Conservation (phyloP, 1,140 invertebrate species). For the Chironomus striatipennis region DNA sequence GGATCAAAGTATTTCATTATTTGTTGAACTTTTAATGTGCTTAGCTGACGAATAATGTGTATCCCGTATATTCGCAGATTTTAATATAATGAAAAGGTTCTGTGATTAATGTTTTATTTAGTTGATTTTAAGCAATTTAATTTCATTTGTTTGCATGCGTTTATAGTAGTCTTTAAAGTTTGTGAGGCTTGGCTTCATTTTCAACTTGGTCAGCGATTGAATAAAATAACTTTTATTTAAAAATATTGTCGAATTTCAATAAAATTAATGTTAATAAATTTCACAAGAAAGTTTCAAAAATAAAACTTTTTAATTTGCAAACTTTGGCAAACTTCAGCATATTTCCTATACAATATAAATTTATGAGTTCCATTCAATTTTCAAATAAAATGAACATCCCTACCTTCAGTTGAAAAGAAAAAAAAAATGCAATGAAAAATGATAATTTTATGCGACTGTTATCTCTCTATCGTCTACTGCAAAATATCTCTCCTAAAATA, state of each 20-base stretch:
- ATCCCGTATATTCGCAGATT: too few species aligned
- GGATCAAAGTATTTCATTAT: too few species aligned
- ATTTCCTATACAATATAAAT: background rate
- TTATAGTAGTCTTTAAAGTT: too few species aligned
- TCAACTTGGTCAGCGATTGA: too few species aligned
- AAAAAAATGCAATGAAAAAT: background rate
- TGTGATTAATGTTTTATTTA: too few species aligned
- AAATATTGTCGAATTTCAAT: background rate
- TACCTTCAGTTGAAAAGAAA: background rate
- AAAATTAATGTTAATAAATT: constrained; percentile 1
- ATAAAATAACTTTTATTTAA: background rate
- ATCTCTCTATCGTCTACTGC: background rate
- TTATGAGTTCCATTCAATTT: background rate
- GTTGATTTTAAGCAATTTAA: too few species aligned
- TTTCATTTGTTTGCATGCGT: too few species aligned
- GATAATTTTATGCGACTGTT: constrained; percentile 19
- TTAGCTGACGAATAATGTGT: too few species aligned
- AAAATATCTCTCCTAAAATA: background rate
- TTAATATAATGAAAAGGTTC: too few species aligned
- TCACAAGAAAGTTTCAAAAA: background rate
- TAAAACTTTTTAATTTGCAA: background rate
- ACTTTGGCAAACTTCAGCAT: constrained; percentile 3
- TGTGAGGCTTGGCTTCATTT: too few species aligned
- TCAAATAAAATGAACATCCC: background rate
- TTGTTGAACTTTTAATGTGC: too few species aligned